A percentile compares a stretch with the other conserved stretches of the same genome.
These are phyloP conservation scores for Criorhina ranunculi DNA, from an alignment of 2,888 invertebrate genomes.

Conservation along the genomic window DNA sequence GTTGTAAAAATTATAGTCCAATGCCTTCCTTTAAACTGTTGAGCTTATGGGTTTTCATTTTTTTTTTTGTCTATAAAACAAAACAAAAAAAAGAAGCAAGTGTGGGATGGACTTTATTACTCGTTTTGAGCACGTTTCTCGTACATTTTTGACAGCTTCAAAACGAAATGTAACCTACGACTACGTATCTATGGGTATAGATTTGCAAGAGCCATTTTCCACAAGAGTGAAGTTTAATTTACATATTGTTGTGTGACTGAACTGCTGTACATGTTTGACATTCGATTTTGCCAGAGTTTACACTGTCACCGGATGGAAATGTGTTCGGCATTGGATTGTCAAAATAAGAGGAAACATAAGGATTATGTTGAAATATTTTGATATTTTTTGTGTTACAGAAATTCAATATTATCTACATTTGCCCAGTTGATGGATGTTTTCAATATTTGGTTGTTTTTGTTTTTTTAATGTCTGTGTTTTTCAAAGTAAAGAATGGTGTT, in stretches of 20 bases:
- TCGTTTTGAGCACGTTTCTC: constrained; percentile 7
- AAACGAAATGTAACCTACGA: background rate
- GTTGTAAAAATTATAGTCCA: constrained; percentile 19
- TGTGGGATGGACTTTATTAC: constrained; percentile 7
- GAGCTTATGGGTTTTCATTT: constrained; percentile 6
- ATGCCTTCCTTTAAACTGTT: constrained; percentile 14
- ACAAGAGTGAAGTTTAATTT: constrained; percentile 3
- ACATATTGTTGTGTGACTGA: constrained; percentile 7
- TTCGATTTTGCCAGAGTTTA: constrained; percentile 3
- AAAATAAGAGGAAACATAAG: background rate
- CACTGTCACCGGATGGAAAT: constrained; percentile 3
- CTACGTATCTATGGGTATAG: background rate
- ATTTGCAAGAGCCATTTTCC: background rate
- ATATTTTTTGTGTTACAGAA: background rate
- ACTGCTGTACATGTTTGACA: constrained; percentile 11
- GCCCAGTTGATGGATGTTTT: too few species aligned
- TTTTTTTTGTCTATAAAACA: background rate
- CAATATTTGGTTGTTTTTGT: too few species aligned
- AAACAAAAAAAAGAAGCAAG: background rate
- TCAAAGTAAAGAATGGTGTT: too few species aligned
- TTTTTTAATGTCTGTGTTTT: too few species aligned
- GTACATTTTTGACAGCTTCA: constrained; percentile 1
- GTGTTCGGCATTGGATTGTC: background rate
- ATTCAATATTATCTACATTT: too few species aligned
- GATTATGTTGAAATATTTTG: constrained; percentile 7